phyloP scores from a whole-genome alignment of 2,113 vertebrate genomes.

The Todiramphus chloris region DNA sequence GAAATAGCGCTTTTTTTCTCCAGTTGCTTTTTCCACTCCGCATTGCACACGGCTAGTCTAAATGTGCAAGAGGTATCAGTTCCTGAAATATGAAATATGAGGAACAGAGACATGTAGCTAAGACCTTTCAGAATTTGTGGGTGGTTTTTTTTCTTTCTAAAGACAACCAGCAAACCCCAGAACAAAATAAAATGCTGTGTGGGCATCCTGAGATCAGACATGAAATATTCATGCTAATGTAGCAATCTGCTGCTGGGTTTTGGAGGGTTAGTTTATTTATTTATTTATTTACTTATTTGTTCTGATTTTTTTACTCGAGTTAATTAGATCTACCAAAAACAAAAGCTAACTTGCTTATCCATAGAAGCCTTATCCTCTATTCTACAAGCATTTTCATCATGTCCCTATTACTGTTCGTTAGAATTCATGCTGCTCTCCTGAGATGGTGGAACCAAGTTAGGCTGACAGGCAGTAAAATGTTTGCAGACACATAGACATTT shows the following conservation, averaged over 20 bases:
- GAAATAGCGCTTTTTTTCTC: neutral
- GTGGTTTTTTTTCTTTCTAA: neutral
- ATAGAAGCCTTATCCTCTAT: neutral
- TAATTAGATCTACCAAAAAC: slow-evolving; percentile 1
- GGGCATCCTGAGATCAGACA: neutral
- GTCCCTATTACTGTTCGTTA: neutral
- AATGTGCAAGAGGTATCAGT: neutral
- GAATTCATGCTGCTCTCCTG: neutral
- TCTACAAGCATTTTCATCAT: neutral
- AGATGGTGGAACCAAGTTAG: neutral
- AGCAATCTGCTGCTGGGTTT: neutral
- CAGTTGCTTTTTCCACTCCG: neutral
- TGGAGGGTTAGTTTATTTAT: neutral
- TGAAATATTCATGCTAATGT: slow-evolving; percentile 45
- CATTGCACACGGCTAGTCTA: neutral
- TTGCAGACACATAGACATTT: neutral
- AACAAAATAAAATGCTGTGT: slow-evolving; percentile 5
- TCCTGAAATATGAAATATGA: neutral
- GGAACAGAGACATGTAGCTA: neutral
- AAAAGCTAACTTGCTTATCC: neutral
- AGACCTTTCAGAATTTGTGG: neutral
- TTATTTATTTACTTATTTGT: neutral
- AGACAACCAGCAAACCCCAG: neutral
- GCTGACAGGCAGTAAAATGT: slow-evolving; percentile 2
- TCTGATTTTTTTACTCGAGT: neutral